A percentile compares a stretch with the other conserved stretches of the same genome.
Conservation (phyloP, 2,797 vertebrate genomes). For the Choloepus didactylus region DNA sequence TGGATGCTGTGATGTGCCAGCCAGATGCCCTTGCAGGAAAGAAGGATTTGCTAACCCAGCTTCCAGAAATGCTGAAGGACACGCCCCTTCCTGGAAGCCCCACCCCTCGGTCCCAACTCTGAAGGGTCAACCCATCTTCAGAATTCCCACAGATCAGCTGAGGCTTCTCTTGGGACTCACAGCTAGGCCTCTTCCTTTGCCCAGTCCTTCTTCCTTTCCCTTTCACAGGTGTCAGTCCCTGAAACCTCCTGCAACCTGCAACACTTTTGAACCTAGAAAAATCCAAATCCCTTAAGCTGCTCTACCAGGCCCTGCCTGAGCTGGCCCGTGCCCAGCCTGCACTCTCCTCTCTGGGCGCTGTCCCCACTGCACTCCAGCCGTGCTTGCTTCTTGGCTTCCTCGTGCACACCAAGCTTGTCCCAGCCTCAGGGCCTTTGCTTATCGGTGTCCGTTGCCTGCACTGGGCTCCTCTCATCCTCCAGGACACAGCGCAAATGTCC, state of each 20-base stretch:
- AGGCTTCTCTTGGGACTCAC: neutral
- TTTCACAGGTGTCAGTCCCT: neutral
- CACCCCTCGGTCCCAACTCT: too few species aligned
- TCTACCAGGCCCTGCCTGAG: too few species aligned
- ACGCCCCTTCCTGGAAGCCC: neutral
- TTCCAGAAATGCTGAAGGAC: too few species aligned
- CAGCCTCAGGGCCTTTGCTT: neutral
- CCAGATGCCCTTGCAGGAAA: neutral
- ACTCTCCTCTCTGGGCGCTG: neutral
- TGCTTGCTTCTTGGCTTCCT: rapidly evolving
- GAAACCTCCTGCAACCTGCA: neutral
- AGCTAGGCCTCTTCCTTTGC: neutral
- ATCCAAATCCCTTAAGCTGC: too few species aligned
- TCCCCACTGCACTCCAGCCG: neutral
- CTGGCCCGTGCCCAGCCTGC: neutral
- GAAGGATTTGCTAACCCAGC: neutral
- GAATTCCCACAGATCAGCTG: neutral
- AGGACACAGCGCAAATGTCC: neutral
- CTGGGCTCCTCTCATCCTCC: neutral
- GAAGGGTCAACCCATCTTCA: neutral
- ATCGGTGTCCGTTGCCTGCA: neutral
- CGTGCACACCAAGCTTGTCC: neutral
- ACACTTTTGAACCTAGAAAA: neutral
- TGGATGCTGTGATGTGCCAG: too few species aligned
- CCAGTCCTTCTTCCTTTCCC: neutral